phyloP scores from a whole-genome alignment of 2,888 invertebrate genomes.

The Chrysolina oricalcia region DNA sequence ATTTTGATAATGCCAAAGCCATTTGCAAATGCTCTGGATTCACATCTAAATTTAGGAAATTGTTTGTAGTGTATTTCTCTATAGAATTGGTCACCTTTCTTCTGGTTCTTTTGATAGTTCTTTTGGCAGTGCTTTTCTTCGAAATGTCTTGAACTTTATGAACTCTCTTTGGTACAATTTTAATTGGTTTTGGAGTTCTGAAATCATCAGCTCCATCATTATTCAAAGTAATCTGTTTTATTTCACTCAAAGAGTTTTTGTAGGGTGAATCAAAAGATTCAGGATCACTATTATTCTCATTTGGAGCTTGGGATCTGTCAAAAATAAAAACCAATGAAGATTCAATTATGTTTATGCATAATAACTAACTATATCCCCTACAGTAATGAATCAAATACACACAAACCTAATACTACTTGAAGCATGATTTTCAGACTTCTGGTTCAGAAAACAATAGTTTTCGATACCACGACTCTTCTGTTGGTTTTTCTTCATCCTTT shows the following conservation, averaged over 20 bases:
- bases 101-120: constrained; percentile 37
- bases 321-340: constrained; percentile 7
- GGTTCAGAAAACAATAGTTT: constrained; percentile 56
- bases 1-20: constrained; percentile 80
- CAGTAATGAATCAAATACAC: constrained; percentile 57
- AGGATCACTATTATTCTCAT: constrained; percentile 36
- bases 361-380: background rate
- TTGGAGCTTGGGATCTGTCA: constrained; percentile 35
- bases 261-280: constrained; percentile 58
- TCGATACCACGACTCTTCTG: constrained; percentile 56
- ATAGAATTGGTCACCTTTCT: constrained; percentile 65
- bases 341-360: constrained; percentile 28
- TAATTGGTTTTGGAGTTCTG: constrained; percentile 59
- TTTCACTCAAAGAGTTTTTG: constrained; percentile 57
- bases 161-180: constrained; percentile 53
- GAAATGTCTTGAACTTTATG: constrained; percentile 51
- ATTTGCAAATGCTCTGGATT: constrained; percentile 80
- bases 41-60: constrained; percentile 74
- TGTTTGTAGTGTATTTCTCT: constrained; percentile 71
- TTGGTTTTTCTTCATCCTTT: constrained; percentile 59
- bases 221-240: constrained; percentile 51
- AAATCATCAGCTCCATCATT: constrained; percentile 64
- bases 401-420: constrained; percentile 50
- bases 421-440: constrained; percentile 54
- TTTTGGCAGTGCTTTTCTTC: constrained; percentile 39